Conservation (phyloP, 2,113 vertebrate species). For the Thymallus thymallus region DNA sequence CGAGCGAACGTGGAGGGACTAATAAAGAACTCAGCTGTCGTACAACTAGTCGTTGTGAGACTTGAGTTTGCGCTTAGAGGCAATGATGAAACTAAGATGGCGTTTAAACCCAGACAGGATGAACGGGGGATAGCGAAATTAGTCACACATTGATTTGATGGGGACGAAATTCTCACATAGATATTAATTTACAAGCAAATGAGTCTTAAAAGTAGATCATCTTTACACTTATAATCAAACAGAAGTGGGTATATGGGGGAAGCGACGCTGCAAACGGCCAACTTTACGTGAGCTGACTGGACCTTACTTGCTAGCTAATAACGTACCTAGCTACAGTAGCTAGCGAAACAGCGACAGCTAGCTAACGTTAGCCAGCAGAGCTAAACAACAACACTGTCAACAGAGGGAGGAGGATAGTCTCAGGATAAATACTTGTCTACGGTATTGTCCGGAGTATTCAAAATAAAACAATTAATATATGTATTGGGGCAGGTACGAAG, state of each 20-base stretch:
- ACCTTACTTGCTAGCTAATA: conserved; percentile 1
- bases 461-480: background rate
- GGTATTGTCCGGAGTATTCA: conserved; percentile 8
- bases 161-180: conserved; percentile 39
- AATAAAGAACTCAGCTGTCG: background rate
- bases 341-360: conserved; percentile 19
- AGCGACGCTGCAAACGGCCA: conserved; percentile 47
- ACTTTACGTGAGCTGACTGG: conserved; percentile 22
- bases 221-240: conserved; percentile 14
- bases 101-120: conserved; percentile 73
- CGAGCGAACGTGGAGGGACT: conserved; percentile 40
- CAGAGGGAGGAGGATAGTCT: background rate
- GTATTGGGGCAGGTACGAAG: background rate
- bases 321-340: background rate
- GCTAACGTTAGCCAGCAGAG: conserved; percentile 35
- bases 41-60: conserved; percentile 30
- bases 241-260: conserved; percentile 47
- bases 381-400: background rate
- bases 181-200: conserved; percentile 32
- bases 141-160: conserved; percentile 58
- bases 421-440: background rate
- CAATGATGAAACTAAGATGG: conserved; percentile 79
- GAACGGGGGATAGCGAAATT: conserved; percentile 63
- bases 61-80: conserved; percentile 66
- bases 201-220: conserved; percentile 7